Percentiles rank a stretch among this genome's conserved stretches.
phyloP scores from a whole-genome alignment of 2,113 vertebrate species.

The Pycnonotus jocosus region DNA sequence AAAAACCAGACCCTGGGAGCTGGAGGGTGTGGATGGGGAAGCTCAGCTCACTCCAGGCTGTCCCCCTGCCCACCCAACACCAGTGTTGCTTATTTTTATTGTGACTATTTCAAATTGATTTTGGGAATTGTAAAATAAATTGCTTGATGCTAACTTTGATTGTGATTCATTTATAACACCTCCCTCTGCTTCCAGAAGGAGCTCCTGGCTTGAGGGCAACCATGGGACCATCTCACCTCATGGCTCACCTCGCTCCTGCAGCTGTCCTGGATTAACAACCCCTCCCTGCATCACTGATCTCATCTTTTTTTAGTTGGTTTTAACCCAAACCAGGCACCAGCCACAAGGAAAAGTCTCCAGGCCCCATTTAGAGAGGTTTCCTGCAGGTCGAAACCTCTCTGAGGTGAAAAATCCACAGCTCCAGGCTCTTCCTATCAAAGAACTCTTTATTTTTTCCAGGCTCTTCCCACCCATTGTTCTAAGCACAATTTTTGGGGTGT shows the following conservation, averaged over 20 bases:
- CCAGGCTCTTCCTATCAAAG: background rate
- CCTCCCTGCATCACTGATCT: background rate
- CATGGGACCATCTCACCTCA: accelerated
- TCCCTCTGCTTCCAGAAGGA: background rate
- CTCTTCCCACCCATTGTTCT: background rate
- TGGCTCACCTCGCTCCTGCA: background rate
- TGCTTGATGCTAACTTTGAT: too few species aligned
- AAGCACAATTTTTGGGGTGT: background rate
- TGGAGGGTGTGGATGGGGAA: too few species aligned
- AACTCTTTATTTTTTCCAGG: background rate
- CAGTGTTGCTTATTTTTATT: too few species aligned
- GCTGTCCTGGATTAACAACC: background rate
- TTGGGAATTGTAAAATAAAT: too few species aligned
- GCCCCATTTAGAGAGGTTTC: background rate
- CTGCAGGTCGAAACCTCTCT: background rate
- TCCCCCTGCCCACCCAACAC: too few species aligned
- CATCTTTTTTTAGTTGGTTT: background rate
- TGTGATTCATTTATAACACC: too few species aligned
- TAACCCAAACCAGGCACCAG: background rate
- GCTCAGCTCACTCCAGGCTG: too few species aligned
- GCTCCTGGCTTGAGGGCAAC: background rate
- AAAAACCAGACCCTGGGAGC: too few species aligned
- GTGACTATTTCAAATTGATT: too few species aligned
- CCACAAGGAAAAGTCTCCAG: background rate
- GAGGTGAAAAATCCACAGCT: background rate